A percentile compares a stretch with the other conserved stretches of the same genome.
Evolutionary conservation across 2,113 vertebrate species (phyloP).

Genomic region (Poeciliopsis prolifica): DNA sequence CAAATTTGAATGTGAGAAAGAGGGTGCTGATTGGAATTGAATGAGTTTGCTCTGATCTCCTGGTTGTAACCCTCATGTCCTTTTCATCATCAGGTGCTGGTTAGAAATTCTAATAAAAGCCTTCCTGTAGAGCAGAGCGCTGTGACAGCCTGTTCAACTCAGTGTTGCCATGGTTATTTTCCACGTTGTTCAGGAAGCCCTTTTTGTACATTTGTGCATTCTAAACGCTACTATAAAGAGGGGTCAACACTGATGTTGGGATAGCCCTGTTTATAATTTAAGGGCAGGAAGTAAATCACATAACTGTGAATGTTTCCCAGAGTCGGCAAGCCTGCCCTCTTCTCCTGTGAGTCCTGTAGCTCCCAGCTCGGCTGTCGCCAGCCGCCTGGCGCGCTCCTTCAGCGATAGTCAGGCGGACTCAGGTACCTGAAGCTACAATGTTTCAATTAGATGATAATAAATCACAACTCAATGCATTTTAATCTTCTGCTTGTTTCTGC

Average conservation of each 20-base stretch:
- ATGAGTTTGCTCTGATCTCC: constrained; percentile 73
- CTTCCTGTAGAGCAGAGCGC: constrained; percentile 30
- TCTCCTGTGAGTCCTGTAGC: constrained; percentile 82
- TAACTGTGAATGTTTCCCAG: constrained; percentile 85
- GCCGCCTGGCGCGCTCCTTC: constrained; percentile 88
- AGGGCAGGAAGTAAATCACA: constrained; percentile 9
- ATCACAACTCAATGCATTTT: constrained; percentile 22
- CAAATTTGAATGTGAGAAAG: constrained; percentile 78
- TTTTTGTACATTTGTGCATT: constrained; percentile 35
- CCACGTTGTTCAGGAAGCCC: constrained; percentile 25
- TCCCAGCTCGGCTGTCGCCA: constrained; percentile 89
- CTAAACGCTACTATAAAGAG: background rate
- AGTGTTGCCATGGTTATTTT: constrained; percentile 61
- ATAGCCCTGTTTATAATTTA: constrained; percentile 1
- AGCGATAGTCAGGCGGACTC: constrained; percentile 87
- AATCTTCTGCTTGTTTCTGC: constrained; percentile 34
- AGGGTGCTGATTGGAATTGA: constrained; percentile 61
- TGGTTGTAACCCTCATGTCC: constrained; percentile 41
- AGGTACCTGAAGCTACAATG: constrained; percentile 82
- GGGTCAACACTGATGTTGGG: constrained; percentile 3
- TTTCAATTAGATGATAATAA: constrained; percentile 14
- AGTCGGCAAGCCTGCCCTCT: constrained; percentile 85
- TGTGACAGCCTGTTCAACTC: constrained; percentile 21
- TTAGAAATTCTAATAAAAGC: constrained; percentile 68
- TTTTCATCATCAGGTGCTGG: constrained; percentile 64